Base-by-base conservation (phyloP, 2,797 vertebrate species). In the Sarcoramphus papa region DNA sequence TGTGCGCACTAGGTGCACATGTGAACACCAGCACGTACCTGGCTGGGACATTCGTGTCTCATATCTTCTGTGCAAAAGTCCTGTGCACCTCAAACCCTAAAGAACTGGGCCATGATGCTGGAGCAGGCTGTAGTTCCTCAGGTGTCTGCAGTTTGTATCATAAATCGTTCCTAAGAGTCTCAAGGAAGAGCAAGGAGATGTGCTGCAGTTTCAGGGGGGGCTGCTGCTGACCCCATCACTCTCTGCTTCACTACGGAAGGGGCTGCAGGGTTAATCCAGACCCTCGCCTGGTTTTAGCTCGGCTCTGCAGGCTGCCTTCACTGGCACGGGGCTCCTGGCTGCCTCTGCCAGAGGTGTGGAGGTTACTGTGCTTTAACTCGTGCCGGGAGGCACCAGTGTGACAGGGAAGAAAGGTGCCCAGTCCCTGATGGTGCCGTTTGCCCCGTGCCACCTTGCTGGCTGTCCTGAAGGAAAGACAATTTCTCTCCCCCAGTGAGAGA, bases 241-340 rank as follows among this genome's bases (percentile, higher is more conserved):
- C 53, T 86, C 47, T 0, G 0, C 47, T 74, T 80, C 0, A 0
- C 17, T 63, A 1, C 2, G 4, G 35, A 92, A 84, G 7, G n/a
- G 24, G 16, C 41, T 89, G 54, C 60, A 81, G 35, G 56, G 56
- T 73, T 77, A 64, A 64, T 50, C 25, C 50, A 65, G 78, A 72
- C 41, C 60, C 51, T 69, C 8, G 1, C 45, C 31, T 87, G 51
- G 6, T 35, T 70, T 77, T 70, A 30, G n/a, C 24, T 90, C n/a
- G 28, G 64, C 41, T 85, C 56, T 80, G 37, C 50, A 48, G 57
- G 11, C 22, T 83, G 54, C 31, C 27, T 57, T 65, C 31, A 10
- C 30, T 7, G 6, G 12, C 37, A 18, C 2, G 1, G 50, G 59
- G 28, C 25, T 93, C 33, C 23, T 73, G 75, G 18, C 54, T 79